Evolutionary conservation across 2,888 invertebrate genomes (phyloP), one percentile per base, ranked within the genome.

Genomic region (Dicycla oo): DNA sequence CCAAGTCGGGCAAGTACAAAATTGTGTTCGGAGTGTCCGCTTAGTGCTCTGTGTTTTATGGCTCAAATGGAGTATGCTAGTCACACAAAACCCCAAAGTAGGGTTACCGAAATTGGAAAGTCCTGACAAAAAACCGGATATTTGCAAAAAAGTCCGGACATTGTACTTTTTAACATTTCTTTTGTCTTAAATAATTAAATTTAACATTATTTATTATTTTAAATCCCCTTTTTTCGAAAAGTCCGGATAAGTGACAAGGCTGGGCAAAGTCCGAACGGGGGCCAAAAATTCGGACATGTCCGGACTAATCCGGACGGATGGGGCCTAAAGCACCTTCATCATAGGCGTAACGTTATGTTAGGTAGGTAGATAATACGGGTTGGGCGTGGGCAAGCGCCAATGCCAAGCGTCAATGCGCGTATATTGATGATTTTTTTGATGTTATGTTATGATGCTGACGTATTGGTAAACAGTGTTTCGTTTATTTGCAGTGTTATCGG

Each of bases 401-500:
- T n/a, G n/a, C n/a, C n/a, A n/a, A n/a, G n/a, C n/a, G n/a, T n/a
- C n/a, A n/a, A n/a, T n/a, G n/a, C n/a, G n/a, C n/a, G n/a, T n/a
- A n/a, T n/a, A n/a, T n/a, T n/a, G n/a, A n/a, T n/a, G n/a, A n/a
- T n/a, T n/a, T n/a, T n/a, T n/a, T n/a, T n/a, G n/a, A 45, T 47
- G 15, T 10, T n/a, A 34, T 65, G 10, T 64, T 64, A 20, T 20
- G 20, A 63, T 63, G 20, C 15, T 47, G 34, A 26, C 23, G 23
- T 47, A 45, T 30, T 40, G 45, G 18, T 73, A 68, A 64, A 40
- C 13, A 43, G 18, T 62, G n/a, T 63, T 54, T 73, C 26, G 45
- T 72, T 88, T 88, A 71, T 88, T 87, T 73, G 23, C 91, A 95
- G 94, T 93, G 78, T 83, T 93, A 84, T 90, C 93, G 80, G 88